Evolutionary conservation across 2,888 invertebrate genomes (phyloP).

Genomic region (Tetranychus truncatus): DNA sequence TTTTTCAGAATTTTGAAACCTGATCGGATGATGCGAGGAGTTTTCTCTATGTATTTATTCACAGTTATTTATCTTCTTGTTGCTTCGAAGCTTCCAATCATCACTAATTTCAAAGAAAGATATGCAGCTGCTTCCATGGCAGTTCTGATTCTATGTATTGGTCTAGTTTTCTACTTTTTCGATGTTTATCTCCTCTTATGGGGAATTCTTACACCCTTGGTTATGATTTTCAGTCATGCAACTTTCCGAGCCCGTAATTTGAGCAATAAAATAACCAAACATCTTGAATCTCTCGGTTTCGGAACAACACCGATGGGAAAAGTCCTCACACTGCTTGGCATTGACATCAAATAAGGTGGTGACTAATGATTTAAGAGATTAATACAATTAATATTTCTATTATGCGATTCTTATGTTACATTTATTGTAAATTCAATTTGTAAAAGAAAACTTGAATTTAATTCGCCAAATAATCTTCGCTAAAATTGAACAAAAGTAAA

Average conservation of each 20-base stretch:
- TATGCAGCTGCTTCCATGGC: not conserved
- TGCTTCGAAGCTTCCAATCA: not conserved
- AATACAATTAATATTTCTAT: too few relatives aligned
- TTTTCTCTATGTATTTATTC: not conserved
- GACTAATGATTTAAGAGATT: too few relatives aligned
- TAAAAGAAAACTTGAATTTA: too few relatives aligned
- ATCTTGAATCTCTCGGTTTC: not conserved
- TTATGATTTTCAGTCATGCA: not conserved
- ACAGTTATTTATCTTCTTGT: not conserved
- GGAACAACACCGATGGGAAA: not conserved
- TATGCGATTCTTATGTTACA: too few relatives aligned
- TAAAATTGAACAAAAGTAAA: too few relatives aligned
- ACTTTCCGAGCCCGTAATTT: slow-evolving; percentile 4
- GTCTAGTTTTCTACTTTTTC: not conserved
- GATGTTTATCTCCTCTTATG: not conserved
- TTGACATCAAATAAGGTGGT: not conserved
- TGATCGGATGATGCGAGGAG: not conserved
- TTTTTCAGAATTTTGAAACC: not conserved
- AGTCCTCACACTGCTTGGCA: not conserved
- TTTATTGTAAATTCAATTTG: too few relatives aligned
- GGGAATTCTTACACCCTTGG: not conserved
- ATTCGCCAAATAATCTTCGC: too few relatives aligned
- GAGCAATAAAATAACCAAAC: not conserved
- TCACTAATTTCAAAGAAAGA: not conserved
- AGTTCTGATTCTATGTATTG: not conserved